Evolutionary conservation across 2,113 vertebrate genomes (phyloP).

Genomic region (Microtus ochrogaster): DNA sequence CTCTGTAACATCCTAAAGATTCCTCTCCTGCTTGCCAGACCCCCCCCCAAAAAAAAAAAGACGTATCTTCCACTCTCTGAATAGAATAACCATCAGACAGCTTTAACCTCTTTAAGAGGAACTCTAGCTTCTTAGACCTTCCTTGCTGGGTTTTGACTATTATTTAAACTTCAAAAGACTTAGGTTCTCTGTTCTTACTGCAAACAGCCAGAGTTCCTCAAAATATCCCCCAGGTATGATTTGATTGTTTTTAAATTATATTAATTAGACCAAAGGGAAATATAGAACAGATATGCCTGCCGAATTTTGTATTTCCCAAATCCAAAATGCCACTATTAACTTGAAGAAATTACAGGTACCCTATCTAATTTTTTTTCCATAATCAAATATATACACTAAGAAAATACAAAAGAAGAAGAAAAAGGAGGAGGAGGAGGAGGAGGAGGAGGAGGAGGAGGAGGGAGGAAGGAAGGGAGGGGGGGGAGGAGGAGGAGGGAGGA

Average conservation of each 20-base stretch:
- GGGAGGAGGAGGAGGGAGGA: too few species aligned
- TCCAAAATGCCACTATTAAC: not conserved
- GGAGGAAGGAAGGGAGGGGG: too few species aligned
- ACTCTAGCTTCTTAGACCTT: not conserved
- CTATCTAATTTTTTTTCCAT: not conserved
- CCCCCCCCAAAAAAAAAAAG: too few species aligned
- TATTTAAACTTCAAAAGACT: conserved; percentile 21
- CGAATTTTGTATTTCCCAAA: conserved; percentile 48
- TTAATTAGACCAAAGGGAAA: conserved; percentile 55
- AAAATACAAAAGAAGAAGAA: not conserved
- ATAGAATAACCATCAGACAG: conserved; percentile 29
- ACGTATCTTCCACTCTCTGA: not conserved
- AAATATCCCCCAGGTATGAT: conserved; percentile 12
- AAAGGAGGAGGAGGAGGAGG: accelerated
- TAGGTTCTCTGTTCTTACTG: conserved; percentile 9
- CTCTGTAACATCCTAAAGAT: not conserved
- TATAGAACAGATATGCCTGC: not conserved
- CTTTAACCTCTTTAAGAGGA: not conserved
- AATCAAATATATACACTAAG: conserved; percentile 28
- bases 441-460: accelerated
- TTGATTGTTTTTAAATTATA: conserved; percentile 49
- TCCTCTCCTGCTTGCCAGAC: not conserved
- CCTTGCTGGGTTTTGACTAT: not conserved
- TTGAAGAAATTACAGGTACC: not conserved
- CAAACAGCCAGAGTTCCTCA: conserved; percentile 25